Base-by-base conservation (phyloP, 2,888 invertebrate genomes). In the Hybos culiciformis region DNA sequence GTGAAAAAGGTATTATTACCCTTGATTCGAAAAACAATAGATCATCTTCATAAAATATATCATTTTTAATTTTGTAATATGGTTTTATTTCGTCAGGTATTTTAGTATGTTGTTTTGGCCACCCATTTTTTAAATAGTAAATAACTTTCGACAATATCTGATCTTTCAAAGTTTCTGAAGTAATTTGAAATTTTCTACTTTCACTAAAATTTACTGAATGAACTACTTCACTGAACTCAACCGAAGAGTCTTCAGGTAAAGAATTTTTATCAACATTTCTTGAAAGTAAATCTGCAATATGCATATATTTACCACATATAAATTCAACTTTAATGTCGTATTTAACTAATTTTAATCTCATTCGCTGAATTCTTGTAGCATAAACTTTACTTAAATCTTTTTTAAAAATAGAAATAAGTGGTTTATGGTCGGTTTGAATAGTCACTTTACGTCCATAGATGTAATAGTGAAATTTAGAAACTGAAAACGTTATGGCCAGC, bases 201-300 rank as follows among this genome's bases (percentile, higher is more conserved):
- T 32, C 21, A 17, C 43, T 41, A n/a, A 43, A 18, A 20, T 39
- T 41, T 8, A 46, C 26, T 15, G 32, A 29, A 33, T 46, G 46
- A 2, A 46, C 29, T 5, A 42, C 37, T 20, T 46, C 44, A 14
- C 23, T 46, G 12, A 46, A 37, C 3, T 44, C 36, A 32, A n/a
- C 19, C 2, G 21, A 32, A 26, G 34, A 19, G 8, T 31, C 21
- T 6, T 42, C 32, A 20, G 20, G 12, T 29, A 23, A 2, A 3
- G 21, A 23, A 12, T 39, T 8, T 17, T 40, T 38, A 34, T 31
- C 18, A 33, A 41, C 19, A 39, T 51, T 77, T 77, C 33, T 70
- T 70, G 49, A 56, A 60, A 29, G 67, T 65, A 7, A 78, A 78
- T 44, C 46, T 3, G 44, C 44, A 24, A 44, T 39, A 15, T 42